Conservation (phyloP, 1,140 invertebrate genomes). For the Drosophila sp. region DNA sequence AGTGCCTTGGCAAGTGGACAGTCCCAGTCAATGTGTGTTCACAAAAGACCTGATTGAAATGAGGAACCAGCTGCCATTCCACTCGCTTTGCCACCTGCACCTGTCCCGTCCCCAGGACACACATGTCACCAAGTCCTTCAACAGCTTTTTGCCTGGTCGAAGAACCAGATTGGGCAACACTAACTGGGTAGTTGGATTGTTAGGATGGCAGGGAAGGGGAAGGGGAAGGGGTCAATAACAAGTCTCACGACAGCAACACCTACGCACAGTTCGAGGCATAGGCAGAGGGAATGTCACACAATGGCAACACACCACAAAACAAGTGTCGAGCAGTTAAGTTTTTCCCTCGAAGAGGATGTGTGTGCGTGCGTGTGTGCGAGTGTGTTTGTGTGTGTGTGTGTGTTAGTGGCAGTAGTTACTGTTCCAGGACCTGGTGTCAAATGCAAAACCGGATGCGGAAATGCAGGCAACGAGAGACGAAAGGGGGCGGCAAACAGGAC, state of each 20-base stretch:
- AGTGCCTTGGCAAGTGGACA: slow-evolving; percentile 4
- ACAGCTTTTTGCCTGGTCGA: slow-evolving; percentile 64
- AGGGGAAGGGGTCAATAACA: slow-evolving; percentile 55
- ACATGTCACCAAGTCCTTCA: slow-evolving; percentile 74
- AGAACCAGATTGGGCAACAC: slow-evolving; percentile 50
- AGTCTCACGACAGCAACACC: slow-evolving; percentile 59
- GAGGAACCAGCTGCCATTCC: slow-evolving; percentile 52
- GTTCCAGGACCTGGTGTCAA: slow-evolving; percentile 68
- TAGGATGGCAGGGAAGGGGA: too few species aligned
- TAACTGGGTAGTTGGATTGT: background rate
- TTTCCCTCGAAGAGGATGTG: slow-evolving; percentile 51
- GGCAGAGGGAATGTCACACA: slow-evolving; percentile 43
- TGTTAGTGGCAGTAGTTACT: slow-evolving; percentile 37
- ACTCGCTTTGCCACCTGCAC: slow-evolving; percentile 25
- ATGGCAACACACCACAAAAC: slow-evolving; percentile 79
- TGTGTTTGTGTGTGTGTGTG: slow-evolving; percentile 11
- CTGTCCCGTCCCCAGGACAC: slow-evolving; percentile 8
- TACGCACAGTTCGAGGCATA: slow-evolving; percentile 2
- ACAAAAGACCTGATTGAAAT: slow-evolving; percentile 63
- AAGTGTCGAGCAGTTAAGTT: slow-evolving; percentile 80
- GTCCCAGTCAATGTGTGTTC: slow-evolving; percentile 4
- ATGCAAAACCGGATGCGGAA: slow-evolving; percentile 81
- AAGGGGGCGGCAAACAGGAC: slow-evolving; percentile 23
- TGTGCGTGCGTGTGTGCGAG: slow-evolving; percentile 23
- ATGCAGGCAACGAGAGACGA: slow-evolving; percentile 62